Percentiles rank a stretch among this genome's conserved stretches.
These are phyloP conservation scores for Lasioglossum marginatum DNA, from an alignment of 2,888 invertebrate genomes.

Conservation along the genomic window DNA sequence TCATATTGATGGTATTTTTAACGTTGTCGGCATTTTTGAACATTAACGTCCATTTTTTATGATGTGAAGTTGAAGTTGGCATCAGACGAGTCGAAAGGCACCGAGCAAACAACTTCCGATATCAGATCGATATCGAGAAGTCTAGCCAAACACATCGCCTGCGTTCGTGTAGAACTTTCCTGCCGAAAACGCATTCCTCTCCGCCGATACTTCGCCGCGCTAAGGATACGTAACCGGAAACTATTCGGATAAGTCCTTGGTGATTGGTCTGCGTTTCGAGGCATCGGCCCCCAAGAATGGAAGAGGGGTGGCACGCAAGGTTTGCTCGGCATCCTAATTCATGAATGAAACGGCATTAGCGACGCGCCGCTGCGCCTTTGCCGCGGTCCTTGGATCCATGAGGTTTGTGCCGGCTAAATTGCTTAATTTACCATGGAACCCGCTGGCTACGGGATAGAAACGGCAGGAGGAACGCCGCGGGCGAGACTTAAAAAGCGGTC, in stretches of 20 bases:
- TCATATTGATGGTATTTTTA: no score
- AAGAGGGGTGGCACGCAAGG: constrained; percentile 31
- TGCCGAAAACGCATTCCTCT: background rate
- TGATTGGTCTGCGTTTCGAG: constrained; percentile 63
- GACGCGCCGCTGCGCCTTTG: constrained; percentile 72
- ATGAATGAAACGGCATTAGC: constrained; percentile 73
- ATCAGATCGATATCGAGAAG: background rate
- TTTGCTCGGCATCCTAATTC: constrained; percentile 60
- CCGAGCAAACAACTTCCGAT: background rate
- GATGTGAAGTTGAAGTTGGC: no score
- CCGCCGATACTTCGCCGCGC: constrained; percentile 49
- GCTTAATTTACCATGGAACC: constrained; percentile 76
- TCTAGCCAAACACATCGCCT: background rate
- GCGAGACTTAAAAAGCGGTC: constrained; percentile 41
- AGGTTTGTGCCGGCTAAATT: constrained; percentile 71
- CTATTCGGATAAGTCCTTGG: constrained; percentile 65
- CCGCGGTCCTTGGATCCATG: constrained; percentile 64
- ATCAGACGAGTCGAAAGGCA: background rate
- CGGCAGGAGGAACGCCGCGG: constrained; percentile 17
- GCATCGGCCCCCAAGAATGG: constrained; percentile 4
- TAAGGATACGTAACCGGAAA: constrained; percentile 71
- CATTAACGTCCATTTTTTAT: no score
- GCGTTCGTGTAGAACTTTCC: background rate
- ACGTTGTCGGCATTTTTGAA: no score
- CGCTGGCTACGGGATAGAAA: constrained; percentile 38